Conservation (phyloP, 2,113 vertebrate genomes). For the Meriones unguiculatus region DNA sequence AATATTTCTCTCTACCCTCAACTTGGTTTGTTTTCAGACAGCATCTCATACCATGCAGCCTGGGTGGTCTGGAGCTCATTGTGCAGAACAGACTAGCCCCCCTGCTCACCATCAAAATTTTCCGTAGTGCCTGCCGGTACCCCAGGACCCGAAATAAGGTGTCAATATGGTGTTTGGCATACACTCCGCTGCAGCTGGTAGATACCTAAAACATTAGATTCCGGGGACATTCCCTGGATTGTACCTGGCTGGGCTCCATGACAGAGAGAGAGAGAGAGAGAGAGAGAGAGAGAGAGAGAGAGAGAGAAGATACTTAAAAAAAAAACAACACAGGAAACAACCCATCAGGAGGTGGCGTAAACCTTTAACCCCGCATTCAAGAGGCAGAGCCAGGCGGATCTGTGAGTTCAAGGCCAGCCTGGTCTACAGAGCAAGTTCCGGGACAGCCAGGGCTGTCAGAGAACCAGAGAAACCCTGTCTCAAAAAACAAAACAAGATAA, state of each 20-base stretch:
- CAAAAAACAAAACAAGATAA: not conserved
- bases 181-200: not conserved
- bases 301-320: not conserved
- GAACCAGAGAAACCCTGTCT: not conserved
- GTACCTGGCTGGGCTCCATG: not conserved
- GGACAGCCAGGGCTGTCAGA: not conserved
- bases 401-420: not conserved
- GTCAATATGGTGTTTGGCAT: not conserved
- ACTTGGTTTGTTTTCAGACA: not conserved
- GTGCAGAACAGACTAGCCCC: not conserved
- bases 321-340: not conserved
- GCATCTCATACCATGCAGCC: not conserved
- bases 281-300: no score
- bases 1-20: not conserved
- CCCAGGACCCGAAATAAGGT: not conserved
- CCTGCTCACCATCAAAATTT: not conserved
- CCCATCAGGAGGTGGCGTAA: not conserved
- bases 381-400: not conserved
- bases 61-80: not conserved
- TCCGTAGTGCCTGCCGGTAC: not conserved
- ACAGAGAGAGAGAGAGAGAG: no score
- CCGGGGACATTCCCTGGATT: not conserved
- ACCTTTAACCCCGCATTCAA: not conserved
- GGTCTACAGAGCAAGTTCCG: not conserved
- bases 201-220: conserved; percentile 1